Conservation (phyloP, 53 echinoderm and acorn worm species). For the Patiria pectinifera region DNA sequence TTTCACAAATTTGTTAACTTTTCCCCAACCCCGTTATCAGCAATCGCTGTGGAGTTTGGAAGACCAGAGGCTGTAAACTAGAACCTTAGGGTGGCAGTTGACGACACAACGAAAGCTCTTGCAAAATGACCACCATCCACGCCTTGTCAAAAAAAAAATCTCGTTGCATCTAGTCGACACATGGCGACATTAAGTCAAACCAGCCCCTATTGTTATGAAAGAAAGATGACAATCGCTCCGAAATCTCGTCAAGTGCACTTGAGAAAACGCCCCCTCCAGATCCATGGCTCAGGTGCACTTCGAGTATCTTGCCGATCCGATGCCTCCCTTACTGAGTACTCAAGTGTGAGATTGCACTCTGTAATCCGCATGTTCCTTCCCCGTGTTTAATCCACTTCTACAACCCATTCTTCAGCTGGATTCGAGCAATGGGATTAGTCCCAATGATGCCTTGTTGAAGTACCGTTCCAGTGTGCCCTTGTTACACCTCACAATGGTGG, state of each 20-base stretch:
- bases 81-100: too few relatives aligned
- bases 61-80: too few relatives aligned
- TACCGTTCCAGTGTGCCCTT: background rate
- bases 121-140: too few relatives aligned
- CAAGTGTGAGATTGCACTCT: background rate
- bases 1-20: too few relatives aligned
- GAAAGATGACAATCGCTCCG: background rate
- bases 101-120: too few relatives aligned
- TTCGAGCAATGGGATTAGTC: background rate
- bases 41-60: too few relatives aligned
- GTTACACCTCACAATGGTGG: too few relatives aligned
- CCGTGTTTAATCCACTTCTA: background rate
- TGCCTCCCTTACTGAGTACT: background rate
- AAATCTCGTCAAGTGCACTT: conserved; percentile 44
- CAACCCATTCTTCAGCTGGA: background rate
- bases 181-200: background rate
- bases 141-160: background rate
- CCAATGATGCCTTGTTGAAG: background rate
- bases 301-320: background rate
- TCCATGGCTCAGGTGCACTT: background rate
- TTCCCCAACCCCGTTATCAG: too few relatives aligned
- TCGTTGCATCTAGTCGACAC: background rate
- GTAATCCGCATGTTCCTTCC: background rate
- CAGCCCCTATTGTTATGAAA: background rate
- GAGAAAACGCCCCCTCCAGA: background rate